Conservation (phyloP, 2,113 vertebrate species). For the Dolichallabes microphthalmus region DNA sequence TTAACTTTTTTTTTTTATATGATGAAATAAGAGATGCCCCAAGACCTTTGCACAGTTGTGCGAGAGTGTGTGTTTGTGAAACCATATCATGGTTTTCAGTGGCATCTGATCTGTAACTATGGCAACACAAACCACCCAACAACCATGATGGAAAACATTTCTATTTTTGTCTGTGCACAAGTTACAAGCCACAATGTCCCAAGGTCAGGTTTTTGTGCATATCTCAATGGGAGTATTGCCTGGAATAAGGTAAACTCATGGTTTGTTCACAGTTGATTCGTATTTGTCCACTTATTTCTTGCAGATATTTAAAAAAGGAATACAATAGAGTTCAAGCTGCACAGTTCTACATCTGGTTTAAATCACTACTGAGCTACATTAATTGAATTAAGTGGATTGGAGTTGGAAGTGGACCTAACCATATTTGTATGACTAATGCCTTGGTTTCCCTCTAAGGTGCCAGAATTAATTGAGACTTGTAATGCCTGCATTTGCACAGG, state of each 20-base stretch:
- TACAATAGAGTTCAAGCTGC: background rate
- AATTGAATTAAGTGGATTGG: constrained; percentile 10
- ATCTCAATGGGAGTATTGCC: background rate
- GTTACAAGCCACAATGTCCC: background rate
- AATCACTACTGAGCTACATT: background rate
- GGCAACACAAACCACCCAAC: background rate
- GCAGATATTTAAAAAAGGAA: background rate
- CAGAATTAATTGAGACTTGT: background rate
- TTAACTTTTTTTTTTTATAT: no score
- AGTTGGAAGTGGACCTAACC: constrained; percentile 8
- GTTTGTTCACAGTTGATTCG: background rate
- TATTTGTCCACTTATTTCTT: background rate
- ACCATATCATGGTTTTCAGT: background rate
- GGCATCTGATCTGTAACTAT: background rate
- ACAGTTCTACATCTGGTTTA: background rate
- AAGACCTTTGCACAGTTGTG: no score
- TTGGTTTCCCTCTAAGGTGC: constrained; percentile 14
- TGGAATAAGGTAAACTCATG: background rate
- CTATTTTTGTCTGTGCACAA: background rate
- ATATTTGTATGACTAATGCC: constrained; percentile 13
- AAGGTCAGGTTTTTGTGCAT: background rate
- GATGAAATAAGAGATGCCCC: no score
- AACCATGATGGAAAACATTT: background rate
- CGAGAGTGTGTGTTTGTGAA: background rate
- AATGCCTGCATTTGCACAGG: constrained; percentile 1